phyloP scores from a whole-genome alignment of 2,888 invertebrate species.

The Odontocerum albicorne region DNA sequence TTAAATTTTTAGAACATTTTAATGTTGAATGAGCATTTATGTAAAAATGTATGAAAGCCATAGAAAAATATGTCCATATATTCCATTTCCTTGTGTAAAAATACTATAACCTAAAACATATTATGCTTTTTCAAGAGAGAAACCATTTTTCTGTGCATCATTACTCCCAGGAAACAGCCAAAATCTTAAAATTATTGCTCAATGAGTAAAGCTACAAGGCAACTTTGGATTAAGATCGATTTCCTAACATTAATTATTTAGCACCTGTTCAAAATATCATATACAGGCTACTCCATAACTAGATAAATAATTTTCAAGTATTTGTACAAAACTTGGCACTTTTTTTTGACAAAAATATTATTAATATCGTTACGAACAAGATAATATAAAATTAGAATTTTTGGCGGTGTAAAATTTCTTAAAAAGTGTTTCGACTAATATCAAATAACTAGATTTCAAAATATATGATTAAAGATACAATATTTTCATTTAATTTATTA shows the following conservation, averaged over 20 bases:
- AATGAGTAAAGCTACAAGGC: constrained; percentile 55
- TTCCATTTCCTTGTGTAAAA: too few species aligned
- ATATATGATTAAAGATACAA: constrained; percentile 7
- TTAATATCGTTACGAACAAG: constrained; percentile 27
- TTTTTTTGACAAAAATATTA: constrained; percentile 33
- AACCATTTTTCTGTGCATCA: too few species aligned
- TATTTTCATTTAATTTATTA: too few species aligned
- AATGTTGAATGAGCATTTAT: too few species aligned
- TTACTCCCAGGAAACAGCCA: too few species aligned
- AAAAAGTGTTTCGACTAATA: constrained; percentile 29
- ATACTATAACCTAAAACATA: too few species aligned
- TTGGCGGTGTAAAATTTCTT: constrained; percentile 31
- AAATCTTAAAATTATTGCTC: constrained; percentile 43
- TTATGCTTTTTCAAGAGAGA: too few species aligned
- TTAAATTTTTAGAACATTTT: too few species aligned
- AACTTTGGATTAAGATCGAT: constrained; percentile 54
- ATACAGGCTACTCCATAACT: constrained; percentile 30
- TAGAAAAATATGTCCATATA: too few species aligned
- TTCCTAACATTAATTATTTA: constrained; percentile 48
- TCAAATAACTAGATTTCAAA: constrained; percentile 26
- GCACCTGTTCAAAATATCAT: constrained; percentile 46
- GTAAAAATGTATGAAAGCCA: too few species aligned
- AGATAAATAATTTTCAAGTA: constrained; percentile 34
- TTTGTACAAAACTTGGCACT: constrained; percentile 37
- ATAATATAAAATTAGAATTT: constrained; percentile 32